A percentile compares a stretch with the other conserved stretches of the same genome.
Evolutionary conservation across 2,797 vertebrate species (phyloP).

Genomic region (Gymnocypris eckloni): DNA sequence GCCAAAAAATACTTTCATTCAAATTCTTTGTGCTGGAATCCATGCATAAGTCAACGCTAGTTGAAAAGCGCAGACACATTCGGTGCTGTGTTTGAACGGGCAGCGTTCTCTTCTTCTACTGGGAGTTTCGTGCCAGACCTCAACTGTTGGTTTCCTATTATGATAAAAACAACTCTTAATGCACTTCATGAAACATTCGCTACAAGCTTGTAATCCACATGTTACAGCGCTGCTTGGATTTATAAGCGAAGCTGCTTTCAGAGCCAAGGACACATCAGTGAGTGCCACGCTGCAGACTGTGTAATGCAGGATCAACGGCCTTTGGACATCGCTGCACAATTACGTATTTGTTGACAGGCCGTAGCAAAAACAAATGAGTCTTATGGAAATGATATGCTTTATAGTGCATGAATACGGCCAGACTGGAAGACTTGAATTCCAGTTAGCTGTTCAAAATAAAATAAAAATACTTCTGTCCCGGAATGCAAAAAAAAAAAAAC

Average conservation of each 20-base stretch:
- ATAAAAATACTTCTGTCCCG: conserved; percentile 1
- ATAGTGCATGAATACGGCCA: conserved; percentile 32
- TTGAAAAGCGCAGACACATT: conserved; percentile 13
- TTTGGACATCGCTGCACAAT: conserved; percentile 75
- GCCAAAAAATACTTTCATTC: conserved; percentile 51
- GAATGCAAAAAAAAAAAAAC: neutral
- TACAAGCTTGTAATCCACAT: conserved; percentile 73
- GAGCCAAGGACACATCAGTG: conserved; percentile 74
- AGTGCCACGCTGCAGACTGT: conserved; percentile 67
- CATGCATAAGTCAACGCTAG: neutral
- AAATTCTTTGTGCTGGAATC: conserved; percentile 48
- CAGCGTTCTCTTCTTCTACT: neutral
- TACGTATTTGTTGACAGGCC: conserved; percentile 79
- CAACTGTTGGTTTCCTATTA: conserved; percentile 60
- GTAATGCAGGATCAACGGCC: conserved; percentile 74
- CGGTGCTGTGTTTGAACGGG: conserved; percentile 1
- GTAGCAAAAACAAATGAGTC: conserved; percentile 67
- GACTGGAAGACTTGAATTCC: conserved; percentile 39
- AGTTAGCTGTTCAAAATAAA: conserved; percentile 8
- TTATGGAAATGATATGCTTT: conserved; percentile 65
- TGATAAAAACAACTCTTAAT: conserved; percentile 67
- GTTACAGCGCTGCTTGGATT: conserved; percentile 70
- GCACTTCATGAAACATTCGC: conserved; percentile 69
- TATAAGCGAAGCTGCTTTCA: conserved; percentile 64
- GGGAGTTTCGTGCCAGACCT: conserved; percentile 39